Conservation (phyloP, 2,797 vertebrate species). For the Dipus sagitta region DNA sequence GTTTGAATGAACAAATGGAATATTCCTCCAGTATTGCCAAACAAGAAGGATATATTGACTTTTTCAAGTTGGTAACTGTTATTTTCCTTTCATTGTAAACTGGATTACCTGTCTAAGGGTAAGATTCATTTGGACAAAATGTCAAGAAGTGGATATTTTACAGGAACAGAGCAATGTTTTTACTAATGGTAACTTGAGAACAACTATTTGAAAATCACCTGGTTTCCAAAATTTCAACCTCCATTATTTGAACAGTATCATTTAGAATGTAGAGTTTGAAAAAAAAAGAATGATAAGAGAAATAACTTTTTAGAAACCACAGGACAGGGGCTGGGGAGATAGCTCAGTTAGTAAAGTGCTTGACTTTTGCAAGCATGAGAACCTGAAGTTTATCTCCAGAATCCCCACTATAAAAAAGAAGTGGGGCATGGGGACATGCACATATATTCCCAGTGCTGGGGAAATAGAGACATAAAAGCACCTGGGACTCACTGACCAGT, state of each 20-base stretch:
- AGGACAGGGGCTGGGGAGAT: background rate
- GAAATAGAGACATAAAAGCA: no score
- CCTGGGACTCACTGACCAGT: no score
- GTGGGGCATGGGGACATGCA: no score
- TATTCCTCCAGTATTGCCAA: slow-evolving; percentile 52
- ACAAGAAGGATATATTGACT: slow-evolving; percentile 8
- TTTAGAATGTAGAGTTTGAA: slow-evolving; percentile 7
- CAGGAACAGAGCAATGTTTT: background rate
- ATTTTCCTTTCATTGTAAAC: no score
- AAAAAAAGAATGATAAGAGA: background rate
- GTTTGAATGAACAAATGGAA: slow-evolving; percentile 57
- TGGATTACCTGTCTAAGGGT: no score
- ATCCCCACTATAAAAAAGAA: no score
- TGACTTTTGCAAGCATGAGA: no score
- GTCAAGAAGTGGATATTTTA: slow-evolving; percentile 39
- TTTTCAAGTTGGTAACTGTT: no score
- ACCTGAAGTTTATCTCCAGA: no score
- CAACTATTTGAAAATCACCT: slow-evolving; percentile 33
- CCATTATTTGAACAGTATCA: slow-evolving; percentile 18
- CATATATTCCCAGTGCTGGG: no score
- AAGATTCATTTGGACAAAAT: slow-evolving; percentile 42
- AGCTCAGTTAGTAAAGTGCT: no score
- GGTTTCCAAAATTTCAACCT: slow-evolving; percentile 35
- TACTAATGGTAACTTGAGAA: slow-evolving; percentile 24
- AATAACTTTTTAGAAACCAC: background rate